phyloP scores from a whole-genome alignment of 2,113 vertebrate species.

The Melanerpes formicivorus region DNA sequence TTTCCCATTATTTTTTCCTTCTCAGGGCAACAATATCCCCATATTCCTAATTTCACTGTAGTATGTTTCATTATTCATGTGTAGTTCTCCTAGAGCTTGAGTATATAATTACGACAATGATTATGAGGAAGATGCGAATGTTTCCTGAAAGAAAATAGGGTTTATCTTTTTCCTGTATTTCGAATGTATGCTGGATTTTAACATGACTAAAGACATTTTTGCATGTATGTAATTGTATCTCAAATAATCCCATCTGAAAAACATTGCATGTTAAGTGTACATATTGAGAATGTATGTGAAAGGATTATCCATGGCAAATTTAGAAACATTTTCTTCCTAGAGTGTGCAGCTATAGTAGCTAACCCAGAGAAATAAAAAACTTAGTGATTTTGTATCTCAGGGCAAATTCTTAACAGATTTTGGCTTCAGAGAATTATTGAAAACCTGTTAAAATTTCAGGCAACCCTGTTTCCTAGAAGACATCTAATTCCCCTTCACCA shows the following conservation, averaged over 20 bases:
- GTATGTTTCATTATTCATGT: not conserved
- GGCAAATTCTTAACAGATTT: not conserved
- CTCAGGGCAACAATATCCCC: not conserved
- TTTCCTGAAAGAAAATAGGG: not conserved
- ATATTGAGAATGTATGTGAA: not conserved
- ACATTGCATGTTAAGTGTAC: not conserved
- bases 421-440: not conserved
- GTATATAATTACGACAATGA: not conserved
- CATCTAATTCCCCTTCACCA: not conserved
- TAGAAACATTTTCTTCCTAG: not conserved
- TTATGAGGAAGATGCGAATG: not conserved
- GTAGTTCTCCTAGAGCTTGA: not conserved
- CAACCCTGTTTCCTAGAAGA: not conserved
- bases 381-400: not conserved
- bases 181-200: not conserved
- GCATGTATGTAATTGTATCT: not conserved
- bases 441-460: not conserved
- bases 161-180: fast-evolving
- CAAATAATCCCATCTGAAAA: not conserved
- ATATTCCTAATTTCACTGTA: not conserved
- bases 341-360: not conserved
- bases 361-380: not conserved
- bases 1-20: not conserved
- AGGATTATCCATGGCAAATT: not conserved
- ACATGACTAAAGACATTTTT: not conserved